phyloP scores from a whole-genome alignment of 2,113 vertebrate species.

The Baryphthengus martii region DNA sequence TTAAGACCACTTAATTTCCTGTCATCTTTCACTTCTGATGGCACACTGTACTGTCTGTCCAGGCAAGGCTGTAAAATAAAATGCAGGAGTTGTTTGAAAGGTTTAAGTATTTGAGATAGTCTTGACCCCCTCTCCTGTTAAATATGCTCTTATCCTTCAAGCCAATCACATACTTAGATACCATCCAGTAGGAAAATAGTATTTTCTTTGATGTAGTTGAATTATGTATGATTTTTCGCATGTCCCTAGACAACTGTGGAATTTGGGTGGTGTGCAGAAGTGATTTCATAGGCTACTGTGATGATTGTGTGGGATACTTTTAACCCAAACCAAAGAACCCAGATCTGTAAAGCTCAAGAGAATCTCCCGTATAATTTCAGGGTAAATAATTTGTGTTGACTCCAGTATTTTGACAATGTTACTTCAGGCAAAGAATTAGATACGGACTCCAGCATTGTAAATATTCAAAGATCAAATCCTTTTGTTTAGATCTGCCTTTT shows the following conservation, averaged over 20 bases:
- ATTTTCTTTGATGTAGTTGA: neutral
- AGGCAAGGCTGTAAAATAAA: no score
- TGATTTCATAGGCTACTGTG: neutral
- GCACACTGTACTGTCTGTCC: neutral
- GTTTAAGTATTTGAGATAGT: neutral
- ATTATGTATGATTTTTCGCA: conserved; percentile 6
- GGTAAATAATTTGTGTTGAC: neutral
- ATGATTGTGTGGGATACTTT: neutral
- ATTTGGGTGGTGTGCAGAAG: neutral
- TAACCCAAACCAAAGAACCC: neutral
- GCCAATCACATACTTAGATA: neutral
- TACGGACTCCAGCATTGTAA: neutral
- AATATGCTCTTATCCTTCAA: neutral
- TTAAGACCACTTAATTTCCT: neutral
- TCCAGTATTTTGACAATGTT: neutral
- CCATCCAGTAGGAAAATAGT: neutral
- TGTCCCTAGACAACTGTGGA: neutral
- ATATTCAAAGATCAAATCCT: neutral
- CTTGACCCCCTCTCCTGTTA: neutral
- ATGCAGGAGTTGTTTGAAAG: neutral
- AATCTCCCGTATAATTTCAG: neutral
- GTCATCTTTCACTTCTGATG: neutral
- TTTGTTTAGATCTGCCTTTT: neutral
- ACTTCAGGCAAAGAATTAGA: neutral
- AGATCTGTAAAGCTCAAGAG: neutral